Evolutionary conservation across 2,113 vertebrate genomes (phyloP), one percentile per base, ranked within the genome.

Genomic region (Pao palembangensis): DNA sequence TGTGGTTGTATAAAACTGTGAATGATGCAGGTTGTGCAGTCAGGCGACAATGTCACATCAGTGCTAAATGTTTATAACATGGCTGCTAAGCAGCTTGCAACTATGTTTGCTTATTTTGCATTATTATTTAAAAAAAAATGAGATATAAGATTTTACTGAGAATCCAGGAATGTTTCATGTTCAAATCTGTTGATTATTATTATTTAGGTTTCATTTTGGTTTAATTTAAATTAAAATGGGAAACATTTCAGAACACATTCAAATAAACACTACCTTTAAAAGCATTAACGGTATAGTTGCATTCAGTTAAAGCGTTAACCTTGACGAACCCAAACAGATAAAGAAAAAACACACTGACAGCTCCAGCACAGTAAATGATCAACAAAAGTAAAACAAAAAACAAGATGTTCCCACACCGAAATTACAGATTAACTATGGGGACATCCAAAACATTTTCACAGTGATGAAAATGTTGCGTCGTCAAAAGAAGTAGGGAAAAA

Each of bases 391-490:
- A 77, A 82, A 86, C 62, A 79, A 75, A 69, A 86, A 84, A 79
- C 58, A 77, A 82, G 46, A 67, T 58, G 76, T 80, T 81, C 59
- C 41, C 72, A 70, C 73, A 43, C 70, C 81, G 55, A 21, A 81
- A 87, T 91, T 87, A 90, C 76, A 85, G 76, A 90, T 89, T 90
- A 90, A 90, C 87, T 43, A 58, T 61, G 54, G 59, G 47, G 50
- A 63, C 54, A 43, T 2, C 18, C 16, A 8, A 34, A 28, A 46
- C 41, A 42, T 47, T 77, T 64, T 78, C 52, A 67, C 61, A 55
- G 2, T 47, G 6, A 8, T 49, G n/a, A 49, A 49, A 49, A 18
- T 49, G n/a, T n/a, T 3, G 16, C 16, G 8, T 19, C 8, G n/a
- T 49, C 41, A 75, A 52, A 52, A 59, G 46, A 47, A 46, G 10